Conservation (phyloP, 1,140 invertebrate species). For the Hyposmocoma kahamanoa region DNA sequence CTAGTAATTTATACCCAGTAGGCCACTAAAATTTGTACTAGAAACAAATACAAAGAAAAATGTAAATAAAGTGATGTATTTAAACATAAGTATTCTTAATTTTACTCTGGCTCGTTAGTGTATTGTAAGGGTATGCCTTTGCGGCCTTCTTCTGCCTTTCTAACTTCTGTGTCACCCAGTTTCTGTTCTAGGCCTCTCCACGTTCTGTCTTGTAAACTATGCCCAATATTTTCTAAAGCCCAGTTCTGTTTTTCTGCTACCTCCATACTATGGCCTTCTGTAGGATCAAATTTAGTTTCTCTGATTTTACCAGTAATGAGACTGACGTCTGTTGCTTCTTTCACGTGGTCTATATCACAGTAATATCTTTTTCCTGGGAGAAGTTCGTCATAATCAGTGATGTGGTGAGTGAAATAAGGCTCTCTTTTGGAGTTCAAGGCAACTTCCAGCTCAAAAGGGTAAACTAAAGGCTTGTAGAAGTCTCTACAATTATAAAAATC, state of each 20-base stretch:
- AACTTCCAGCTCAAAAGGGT: slow-evolving; percentile 94
- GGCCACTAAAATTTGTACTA: neutral
- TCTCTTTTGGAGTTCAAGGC: slow-evolving; percentile 82
- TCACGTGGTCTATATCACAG: slow-evolving; percentile 71
- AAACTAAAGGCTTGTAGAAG: slow-evolving; percentile 91
- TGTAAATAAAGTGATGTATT: slow-evolving; percentile 11
- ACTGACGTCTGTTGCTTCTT: slow-evolving; percentile 77
- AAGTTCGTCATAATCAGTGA: slow-evolving; percentile 85
- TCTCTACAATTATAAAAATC: slow-evolving; percentile 88
- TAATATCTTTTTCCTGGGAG: slow-evolving; percentile 77
- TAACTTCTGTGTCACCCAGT: slow-evolving; percentile 78
- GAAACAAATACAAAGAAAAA: neutral
- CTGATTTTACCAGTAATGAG: slow-evolving; percentile 80
- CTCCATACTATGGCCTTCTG: slow-evolving; percentile 28
- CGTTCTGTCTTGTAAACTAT: slow-evolving; percentile 75
- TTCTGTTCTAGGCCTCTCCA: slow-evolving; percentile 86
- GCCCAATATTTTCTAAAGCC: slow-evolving; percentile 74
- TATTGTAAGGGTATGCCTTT: slow-evolving; percentile 77
- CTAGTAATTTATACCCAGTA: neutral
- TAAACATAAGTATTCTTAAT: slow-evolving; percentile 21
- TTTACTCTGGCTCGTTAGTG: slow-evolving; percentile 60
- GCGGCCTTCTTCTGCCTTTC: slow-evolving; percentile 76
- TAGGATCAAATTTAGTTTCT: slow-evolving; percentile 40
- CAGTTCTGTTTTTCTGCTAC: slow-evolving; percentile 56
- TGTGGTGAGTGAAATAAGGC: slow-evolving; percentile 76